phyloP scores from a whole-genome alignment of 2,888 invertebrate species.

The Hedychridium roseum region DNA sequence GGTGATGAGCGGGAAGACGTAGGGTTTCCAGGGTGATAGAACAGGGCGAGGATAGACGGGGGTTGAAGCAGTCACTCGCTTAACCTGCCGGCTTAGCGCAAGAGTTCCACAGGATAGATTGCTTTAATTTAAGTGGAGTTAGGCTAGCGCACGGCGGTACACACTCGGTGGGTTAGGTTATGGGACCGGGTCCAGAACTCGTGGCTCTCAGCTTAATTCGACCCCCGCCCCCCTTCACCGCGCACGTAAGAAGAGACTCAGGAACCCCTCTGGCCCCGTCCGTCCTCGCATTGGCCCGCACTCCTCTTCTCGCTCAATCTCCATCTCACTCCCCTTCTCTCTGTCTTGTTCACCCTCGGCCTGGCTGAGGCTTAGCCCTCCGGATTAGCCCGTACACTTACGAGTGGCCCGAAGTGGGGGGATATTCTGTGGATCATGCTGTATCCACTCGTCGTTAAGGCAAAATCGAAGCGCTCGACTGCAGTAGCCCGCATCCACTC shows the following conservation, averaged over 20 bases:
- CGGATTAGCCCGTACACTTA: slow-evolving; percentile 37
- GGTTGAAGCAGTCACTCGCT: slow-evolving; percentile 39
- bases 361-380: slow-evolving; percentile 26
- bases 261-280: slow-evolving; percentile 3
- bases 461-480: slow-evolving; percentile 41
- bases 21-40: slow-evolving; percentile 17
- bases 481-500: slow-evolving; percentile 44
- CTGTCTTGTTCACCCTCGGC: slow-evolving; percentile 11
- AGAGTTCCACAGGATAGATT: slow-evolving; percentile 57
- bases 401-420: slow-evolving; percentile 9
- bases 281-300: slow-evolving; percentile 11
- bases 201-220: slow-evolving; percentile 51
- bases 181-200: slow-evolving; percentile 43
- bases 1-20: too few relatives aligned
- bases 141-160: slow-evolving; percentile 39
- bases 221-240: slow-evolving; percentile 18
- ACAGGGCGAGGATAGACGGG: slow-evolving; percentile 16
- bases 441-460: slow-evolving; percentile 37
- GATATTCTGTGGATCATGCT: slow-evolving; percentile 36
- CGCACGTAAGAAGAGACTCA: too few relatives aligned
- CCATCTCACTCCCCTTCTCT: not conserved
- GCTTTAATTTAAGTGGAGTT: slow-evolving; percentile 59
- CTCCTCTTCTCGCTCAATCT: slow-evolving; percentile 7
- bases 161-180: slow-evolving; percentile 44
- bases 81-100: slow-evolving; percentile 51